Evolutionary conservation across 2,888 invertebrate genomes (phyloP).

Genomic region (Magallana nippona): DNA sequence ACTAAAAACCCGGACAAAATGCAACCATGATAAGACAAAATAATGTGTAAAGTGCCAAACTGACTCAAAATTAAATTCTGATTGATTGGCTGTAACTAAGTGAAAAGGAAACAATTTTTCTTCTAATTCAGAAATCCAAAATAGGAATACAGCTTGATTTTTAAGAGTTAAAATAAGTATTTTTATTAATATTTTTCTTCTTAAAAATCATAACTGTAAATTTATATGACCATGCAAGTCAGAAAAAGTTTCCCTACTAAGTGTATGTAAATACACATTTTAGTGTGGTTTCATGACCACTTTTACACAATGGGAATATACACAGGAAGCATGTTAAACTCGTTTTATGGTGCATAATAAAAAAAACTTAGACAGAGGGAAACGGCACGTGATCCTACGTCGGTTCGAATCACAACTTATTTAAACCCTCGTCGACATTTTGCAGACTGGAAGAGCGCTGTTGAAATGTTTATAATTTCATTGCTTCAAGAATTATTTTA

Average conservation of each 20-base stretch:
- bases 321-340: slow-evolving; percentile 4
- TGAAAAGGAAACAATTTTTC: no score
- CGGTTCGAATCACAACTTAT: background rate
- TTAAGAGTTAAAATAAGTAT: background rate
- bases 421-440: slow-evolving; percentile 16
- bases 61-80: no score
- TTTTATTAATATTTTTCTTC: background rate
- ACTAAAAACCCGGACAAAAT: background rate
- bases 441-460: slow-evolving; percentile 23
- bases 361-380: background rate
- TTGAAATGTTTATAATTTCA: slow-evolving; percentile 35
- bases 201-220: background rate
- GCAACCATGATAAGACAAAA: no score
- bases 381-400: background rate
- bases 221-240: background rate
- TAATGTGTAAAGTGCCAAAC: no score
- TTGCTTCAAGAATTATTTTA: slow-evolving; percentile 33
- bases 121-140: no score
- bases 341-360: slow-evolving; percentile 28
- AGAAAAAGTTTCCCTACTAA: background rate
- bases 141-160: no score
- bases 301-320: slow-evolving; percentile 28
- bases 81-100: no score
- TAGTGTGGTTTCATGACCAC: slow-evolving; percentile 28
- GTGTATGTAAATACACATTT: slow-evolving; percentile 22